phyloP scores from a whole-genome alignment of 2,113 vertebrate genomes.

The Cacatua alba region DNA sequence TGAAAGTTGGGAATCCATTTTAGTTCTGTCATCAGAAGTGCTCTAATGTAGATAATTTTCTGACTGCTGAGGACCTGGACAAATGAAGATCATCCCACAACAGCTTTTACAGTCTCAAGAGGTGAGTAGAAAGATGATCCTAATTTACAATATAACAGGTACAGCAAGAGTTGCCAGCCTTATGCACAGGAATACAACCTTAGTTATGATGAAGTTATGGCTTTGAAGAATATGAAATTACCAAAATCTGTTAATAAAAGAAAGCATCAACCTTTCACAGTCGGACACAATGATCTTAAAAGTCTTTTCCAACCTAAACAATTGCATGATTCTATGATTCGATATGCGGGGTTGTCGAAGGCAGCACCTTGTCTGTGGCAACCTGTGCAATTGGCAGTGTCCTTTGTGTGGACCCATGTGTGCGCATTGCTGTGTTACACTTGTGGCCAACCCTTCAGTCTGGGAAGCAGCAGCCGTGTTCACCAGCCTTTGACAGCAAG shows the following conservation, averaged over 20 bases:
- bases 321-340: too few relatives aligned
- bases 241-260: background rate
- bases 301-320: too few relatives aligned
- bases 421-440: background rate
- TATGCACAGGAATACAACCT: background rate
- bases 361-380: background rate
- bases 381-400: background rate
- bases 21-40: background rate
- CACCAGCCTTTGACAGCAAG: background rate
- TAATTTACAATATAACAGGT: background rate
- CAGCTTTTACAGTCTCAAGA: background rate
- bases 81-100: background rate
- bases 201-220: background rate
- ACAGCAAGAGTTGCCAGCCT: background rate
- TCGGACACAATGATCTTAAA: too few relatives aligned
- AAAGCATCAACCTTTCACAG: too few relatives aligned
- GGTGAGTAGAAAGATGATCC: background rate
- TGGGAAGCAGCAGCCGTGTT: background rate
- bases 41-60: background rate
- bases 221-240: background rate
- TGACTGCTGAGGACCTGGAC: background rate
- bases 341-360: background rate
- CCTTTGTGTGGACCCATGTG: fast-evolving
- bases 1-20: background rate
- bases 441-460: background rate